A percentile compares a stretch with the other conserved stretches of the same genome.
These are phyloP conservation scores for Rhagoletis pomonella DNA, from an alignment of 1,140 invertebrate species.

Conservation along the genomic window DNA sequence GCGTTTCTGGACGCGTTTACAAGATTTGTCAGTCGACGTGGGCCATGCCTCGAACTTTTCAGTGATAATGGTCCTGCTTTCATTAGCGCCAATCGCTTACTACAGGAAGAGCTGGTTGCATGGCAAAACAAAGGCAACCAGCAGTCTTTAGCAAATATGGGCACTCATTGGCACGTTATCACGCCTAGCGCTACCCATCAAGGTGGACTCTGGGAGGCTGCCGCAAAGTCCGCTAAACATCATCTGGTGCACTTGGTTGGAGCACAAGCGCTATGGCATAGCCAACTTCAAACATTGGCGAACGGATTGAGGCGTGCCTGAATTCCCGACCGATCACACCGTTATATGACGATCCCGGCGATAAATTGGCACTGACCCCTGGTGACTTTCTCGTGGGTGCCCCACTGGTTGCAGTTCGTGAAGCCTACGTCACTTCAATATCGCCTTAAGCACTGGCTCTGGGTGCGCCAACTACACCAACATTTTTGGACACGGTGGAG, in stretches of 20 bases:
- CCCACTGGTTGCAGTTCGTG: too few species aligned
- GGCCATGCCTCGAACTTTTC: background rate
- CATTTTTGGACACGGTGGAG: too few species aligned
- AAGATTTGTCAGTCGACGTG: background rate
- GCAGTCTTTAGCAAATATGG: too few species aligned
- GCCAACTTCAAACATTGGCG: background rate
- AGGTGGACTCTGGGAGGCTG: background rate
- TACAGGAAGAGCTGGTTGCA: background rate
- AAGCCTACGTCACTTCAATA: constrained; percentile 43
- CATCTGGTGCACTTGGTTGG: background rate
- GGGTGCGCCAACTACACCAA: too few species aligned
- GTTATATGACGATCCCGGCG: too few species aligned
- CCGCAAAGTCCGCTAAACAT: background rate
- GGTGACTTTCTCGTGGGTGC: too few species aligned
- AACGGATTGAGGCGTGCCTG: background rate
- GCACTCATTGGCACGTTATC: background rate
- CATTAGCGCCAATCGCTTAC: background rate
- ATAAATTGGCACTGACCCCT: too few species aligned
- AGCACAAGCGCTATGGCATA: background rate
- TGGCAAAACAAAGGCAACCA: background rate
- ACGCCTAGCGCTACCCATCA: background rate
- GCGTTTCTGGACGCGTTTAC: background rate
- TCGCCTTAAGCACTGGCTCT: too few species aligned
- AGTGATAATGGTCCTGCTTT: background rate
- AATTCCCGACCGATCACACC: background rate